phyloP scores from a whole-genome alignment of 1,140 invertebrate genomes.

The Brachionus calyciflorus region DNA sequence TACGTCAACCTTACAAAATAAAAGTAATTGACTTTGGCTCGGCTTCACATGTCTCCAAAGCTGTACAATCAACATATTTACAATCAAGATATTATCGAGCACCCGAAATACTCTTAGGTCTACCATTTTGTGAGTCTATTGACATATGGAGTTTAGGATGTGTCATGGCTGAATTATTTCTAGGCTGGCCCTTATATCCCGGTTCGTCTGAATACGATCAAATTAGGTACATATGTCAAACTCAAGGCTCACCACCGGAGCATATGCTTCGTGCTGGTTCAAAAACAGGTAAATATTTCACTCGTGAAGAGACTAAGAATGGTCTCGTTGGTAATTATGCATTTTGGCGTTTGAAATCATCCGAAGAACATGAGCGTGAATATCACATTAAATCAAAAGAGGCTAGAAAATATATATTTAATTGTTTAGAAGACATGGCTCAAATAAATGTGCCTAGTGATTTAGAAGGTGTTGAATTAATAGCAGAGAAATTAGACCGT shows the following conservation, averaged over 20 bases:
- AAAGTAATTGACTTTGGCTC: slow-evolving; percentile 99
- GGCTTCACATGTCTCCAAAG: slow-evolving; percentile 96
- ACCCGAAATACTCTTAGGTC: slow-evolving; percentile 93
- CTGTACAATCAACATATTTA: slow-evolving; percentile 97
- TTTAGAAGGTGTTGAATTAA: slow-evolving; percentile 85
- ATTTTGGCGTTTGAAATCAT: slow-evolving; percentile 81
- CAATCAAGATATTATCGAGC: slow-evolving; percentile 97
- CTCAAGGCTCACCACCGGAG: slow-evolving; percentile 89
- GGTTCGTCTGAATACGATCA: slow-evolving; percentile 99
- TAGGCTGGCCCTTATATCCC: slow-evolving; percentile 98
- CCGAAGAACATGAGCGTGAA: slow-evolving; percentile 95
- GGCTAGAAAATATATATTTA: slow-evolving; percentile 98
- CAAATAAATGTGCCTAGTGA: slow-evolving; percentile 89
- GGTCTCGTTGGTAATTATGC: slow-evolving; percentile 61
- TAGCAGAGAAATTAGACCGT: slow-evolving; percentile 91
- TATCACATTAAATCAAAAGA: slow-evolving; percentile 98
- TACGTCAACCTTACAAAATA: slow-evolving; percentile 84
- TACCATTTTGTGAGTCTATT: slow-evolving; percentile 98
- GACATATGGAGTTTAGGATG: slow-evolving; percentile 99
- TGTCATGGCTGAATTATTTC: slow-evolving; percentile 96
- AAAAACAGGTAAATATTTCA: slow-evolving; percentile 96
- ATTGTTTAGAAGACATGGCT: slow-evolving; percentile 97
- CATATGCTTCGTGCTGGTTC: slow-evolving; percentile 98
- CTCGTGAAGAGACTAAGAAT: slow-evolving; percentile 66
- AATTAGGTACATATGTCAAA: slow-evolving; percentile 87